Evolutionary conservation across 2,113 vertebrate species (phyloP), one percentile per base, ranked within the genome.

Genomic region (Psilopogon haemacephalus): DNA sequence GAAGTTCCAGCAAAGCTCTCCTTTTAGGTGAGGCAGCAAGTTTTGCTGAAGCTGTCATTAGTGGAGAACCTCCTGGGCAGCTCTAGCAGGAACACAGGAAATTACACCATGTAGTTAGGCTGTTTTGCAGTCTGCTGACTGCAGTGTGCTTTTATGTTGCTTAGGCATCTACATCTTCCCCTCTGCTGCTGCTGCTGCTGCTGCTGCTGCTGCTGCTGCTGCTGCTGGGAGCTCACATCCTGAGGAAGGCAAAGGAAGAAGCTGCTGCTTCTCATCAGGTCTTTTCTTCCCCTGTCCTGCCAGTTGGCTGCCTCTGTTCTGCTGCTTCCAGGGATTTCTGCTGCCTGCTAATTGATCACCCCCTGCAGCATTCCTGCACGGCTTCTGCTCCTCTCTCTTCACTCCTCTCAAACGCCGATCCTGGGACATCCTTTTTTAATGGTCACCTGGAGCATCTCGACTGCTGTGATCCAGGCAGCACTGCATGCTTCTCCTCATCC

Each of bases 101-200:
- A 94, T 84, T 80, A 83, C 59, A 48, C 38, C 27, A 3, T n/a
- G 69, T 48, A 80, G 52, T 83, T 70, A 93, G 68, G 35, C 72
- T 94, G 72, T 56, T 56, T 94, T 94, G 62, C 60, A 91, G 78
- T 82, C 68, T 89, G 85, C 91, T 91, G 87, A 83, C 85, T 94
- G 73, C 76, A 71, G 75, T 44, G 81, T 44, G 75, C 65, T 92
- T 94, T 94, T 65, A 28, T 77, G 69, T 71, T 59, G 35, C 74
- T 80, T 38, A 56, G 91, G 89, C 82, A 70, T 90, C 82, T 83
- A 82, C 91, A 73, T 83, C n/a, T n/a, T n/a, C n/a, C n/a, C n/a
- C n/a, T 68, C 74, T 52, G 63, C 59, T 44, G 42, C 40, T 42
- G 40, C 40, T 42, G 40, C 15, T 83, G 71, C 74, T 52, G 63